Conservation (phyloP, 2,888 invertebrate genomes). For the Tuberolachnus salignus region DNA sequence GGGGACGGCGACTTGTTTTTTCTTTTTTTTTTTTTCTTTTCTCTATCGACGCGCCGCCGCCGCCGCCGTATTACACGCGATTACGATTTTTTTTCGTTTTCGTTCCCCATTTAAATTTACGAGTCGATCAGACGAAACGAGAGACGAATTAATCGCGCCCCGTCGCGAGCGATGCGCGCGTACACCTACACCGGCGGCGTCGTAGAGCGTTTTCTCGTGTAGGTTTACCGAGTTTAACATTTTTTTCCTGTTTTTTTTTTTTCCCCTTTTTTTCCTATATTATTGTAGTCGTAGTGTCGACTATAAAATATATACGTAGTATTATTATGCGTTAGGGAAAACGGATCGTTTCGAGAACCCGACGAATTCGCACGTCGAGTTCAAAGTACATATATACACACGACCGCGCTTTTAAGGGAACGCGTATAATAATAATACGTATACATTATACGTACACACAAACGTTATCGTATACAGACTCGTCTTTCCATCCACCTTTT, state of each 20-base stretch:
- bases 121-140: too few species aligned
- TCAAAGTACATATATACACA: conserved; percentile 21
- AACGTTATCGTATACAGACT: conserved; percentile 24
- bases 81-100: conserved; percentile 30
- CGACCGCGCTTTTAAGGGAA: not conserved
- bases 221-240: not conserved
- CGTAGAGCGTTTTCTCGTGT: not conserved
- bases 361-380: conserved; percentile 6
- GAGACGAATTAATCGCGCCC: too few species aligned
- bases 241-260: not conserved
- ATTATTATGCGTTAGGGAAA: not conserved
- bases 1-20: not conserved
- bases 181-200: too few species aligned
- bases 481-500: conserved; percentile 28
- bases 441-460: not conserved
- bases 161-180: too few species aligned
- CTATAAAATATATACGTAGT: not conserved
- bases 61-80: not conserved
- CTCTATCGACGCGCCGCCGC: not conserved
- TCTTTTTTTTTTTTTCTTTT: not conserved
- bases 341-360: not conserved
- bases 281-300: not conserved
- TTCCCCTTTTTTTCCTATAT: not conserved
- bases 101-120: too few species aligned
- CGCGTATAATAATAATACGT: not conserved